Evolutionary conservation across 2,797 vertebrate species (phyloP), one percentile per base, ranked within the genome.

Genomic region (Sternarchorhynchus goeldii): DNA sequence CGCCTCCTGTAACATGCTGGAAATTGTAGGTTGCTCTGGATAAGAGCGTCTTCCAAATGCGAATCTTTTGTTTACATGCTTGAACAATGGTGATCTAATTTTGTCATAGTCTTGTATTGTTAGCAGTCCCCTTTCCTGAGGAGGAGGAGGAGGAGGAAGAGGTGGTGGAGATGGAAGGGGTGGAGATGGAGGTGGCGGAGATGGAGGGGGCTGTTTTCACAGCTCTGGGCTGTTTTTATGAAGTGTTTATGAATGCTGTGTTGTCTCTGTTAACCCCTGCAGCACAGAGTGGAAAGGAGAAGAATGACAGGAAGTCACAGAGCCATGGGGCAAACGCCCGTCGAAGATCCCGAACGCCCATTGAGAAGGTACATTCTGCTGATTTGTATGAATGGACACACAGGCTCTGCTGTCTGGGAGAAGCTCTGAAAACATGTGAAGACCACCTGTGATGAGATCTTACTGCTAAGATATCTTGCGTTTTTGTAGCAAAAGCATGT

Each of bases 261-360:
- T 73, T 78, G 64, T 78, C 76, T 80, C 56, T 62, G 85, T 84
- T 79, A 70, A 77, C 84, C 81, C 90, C 88, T 57, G 87, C 85
- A 45, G 71, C 75, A 79, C 39, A 77, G 80, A 88, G 86, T 86
- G 86, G 84, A 88, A 85, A 81, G 82, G 83, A 86, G 81, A 81
- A 82, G 78, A 70, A 80, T 66, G 56, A 75, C 65, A 79, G 91
- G 90, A 92, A 93, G 91, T 91, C 90, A 91, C 90, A 90, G 83
- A 90, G 75, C 91, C 87, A 85, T 81, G 25, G 91, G 90, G 80
- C 29, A 68, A 65, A 80, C 85, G 87, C 87, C 90, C 91, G 89
- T 93, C 89, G 90, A 82, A 88, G 76, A 76, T 82, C 85, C 76
- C 58, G 85, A 78, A 85, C 83, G 86, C 81, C 80, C 84, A 87